Evolutionary conservation across 2,797 vertebrate species (phyloP), one percentile per base, ranked within the genome.

Genomic region (Neomorphus geoffroyi): DNA sequence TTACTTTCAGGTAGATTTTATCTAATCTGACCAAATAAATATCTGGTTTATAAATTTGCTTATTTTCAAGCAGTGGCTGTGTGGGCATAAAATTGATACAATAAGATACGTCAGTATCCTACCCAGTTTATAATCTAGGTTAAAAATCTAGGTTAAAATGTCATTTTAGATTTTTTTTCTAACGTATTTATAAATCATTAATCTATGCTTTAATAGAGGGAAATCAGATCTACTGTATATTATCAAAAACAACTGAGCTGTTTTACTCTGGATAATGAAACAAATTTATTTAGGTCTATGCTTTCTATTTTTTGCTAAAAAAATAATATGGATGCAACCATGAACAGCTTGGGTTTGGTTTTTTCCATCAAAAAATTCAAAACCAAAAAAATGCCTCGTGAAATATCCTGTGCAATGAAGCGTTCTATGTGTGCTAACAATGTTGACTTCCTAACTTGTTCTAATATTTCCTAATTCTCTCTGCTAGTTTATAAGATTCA

Each of bases 211-310:
- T 13, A 37, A 21, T 9, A 32, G 14, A 19, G 7, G 7, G 7
- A 77, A 74, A 85, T 43, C 32, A 35, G 11, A 33, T 53, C 19
- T 71, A 53, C 8, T n/a, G 7, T 18, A 37, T 8, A 15, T 17
- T 39, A 50, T 19, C 43, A 32, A n/a, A 74, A 56, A 48, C 5
- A 65, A 51, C 0, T 24, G 2, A 73, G 14, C 1, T 0, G 21
- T 82, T 73, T 89, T 80, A 71, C 78, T 51, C 23, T 61, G 67
- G 30, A 77, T 43, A 8, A 78, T 43, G 7, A 62, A 73, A 65
- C 2, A 50, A 33, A 35, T 13, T n/a, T 2, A 53, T 80, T 71
- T 94, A 24, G 39, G 2, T 39, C 13, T 60, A 27, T 48, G 23
- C 2, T 85, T 92, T 80, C 26, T 54, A 18, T 18, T 30, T 45